Evolutionary conservation across 2,888 invertebrate species (phyloP), one percentile per base, ranked within the genome.

Genomic region (Dascillus cervinus): DNA sequence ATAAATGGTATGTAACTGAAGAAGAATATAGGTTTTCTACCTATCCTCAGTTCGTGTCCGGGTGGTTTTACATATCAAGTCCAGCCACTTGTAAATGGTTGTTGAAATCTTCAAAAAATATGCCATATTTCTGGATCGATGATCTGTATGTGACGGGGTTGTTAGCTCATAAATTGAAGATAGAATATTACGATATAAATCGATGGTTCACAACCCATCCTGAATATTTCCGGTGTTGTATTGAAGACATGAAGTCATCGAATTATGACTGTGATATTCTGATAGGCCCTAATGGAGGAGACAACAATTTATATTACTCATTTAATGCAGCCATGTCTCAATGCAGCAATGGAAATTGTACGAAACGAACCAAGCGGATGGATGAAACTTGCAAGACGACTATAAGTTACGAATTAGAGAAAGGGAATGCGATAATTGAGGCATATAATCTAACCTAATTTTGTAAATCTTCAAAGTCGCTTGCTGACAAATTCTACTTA

Each of bases 51-150:
- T 89, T 85, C 56, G 62, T 87, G 4, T 87, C 87, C 3, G 89
- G 89, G 1, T 89, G 88, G 88, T 72, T 86, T 48, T 90, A 90
- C 46, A 66, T 86, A 2, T 82, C 84, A 2, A 83, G 79, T 32
- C 73, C 78, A 1, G 64, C 71, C 40, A 72, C 78, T 2, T 81
- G 79, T 1, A 53, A 56, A 10, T 65, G 65, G 11, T 54, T 92
- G 27, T 66, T 75, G 11, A 54, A 67, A 2, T 66, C 72, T 43
- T 72, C 78, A 1, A 55, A 65, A 14, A 56, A 63, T 17, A 65
- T 74, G n/a, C 66, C 72, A 10, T 84, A 80, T 49, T 91, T 94
- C 64, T 94, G 92, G 91, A 89, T 94, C 37, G 92, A 94, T 55
- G 92, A 94, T 57, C 80, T 86, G 23, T 83, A 80, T 57, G 65